These are phyloP conservation scores for Schizopygopsis pylzovi DNA, from an alignment of 2,797 vertebrate genomes.

Conservation along the genomic window DNA sequence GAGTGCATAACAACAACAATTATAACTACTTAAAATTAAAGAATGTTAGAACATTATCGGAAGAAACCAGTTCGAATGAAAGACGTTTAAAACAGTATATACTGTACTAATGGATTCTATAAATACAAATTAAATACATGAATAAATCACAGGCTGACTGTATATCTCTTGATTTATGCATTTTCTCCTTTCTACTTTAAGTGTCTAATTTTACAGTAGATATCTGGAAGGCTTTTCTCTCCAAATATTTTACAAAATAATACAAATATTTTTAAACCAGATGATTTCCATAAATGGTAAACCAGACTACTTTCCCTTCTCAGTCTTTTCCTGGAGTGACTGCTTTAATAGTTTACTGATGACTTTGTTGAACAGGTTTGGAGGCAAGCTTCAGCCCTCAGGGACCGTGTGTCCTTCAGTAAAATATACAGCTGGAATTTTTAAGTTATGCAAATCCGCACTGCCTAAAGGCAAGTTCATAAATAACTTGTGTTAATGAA, in stretches of 20 bases:
- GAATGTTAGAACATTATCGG: not conserved
- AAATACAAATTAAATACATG: not conserved
- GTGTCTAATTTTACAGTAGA: not conserved
- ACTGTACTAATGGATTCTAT: not conserved
- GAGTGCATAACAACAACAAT: not conserved
- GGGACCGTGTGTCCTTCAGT: not conserved
- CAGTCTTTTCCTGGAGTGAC: not conserved
- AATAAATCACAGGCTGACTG: not conserved
- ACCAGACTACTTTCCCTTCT: not conserved
- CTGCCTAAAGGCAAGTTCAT: not conserved
- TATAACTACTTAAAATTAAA: not conserved
- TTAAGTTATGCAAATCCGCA: not conserved
- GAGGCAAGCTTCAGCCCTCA: not conserved
- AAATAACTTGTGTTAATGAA: not conserved
- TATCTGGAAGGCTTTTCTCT: not conserved
- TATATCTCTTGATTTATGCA: no score
- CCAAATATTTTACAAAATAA: not conserved
- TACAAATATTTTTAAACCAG: not conserved
- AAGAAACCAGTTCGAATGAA: not conserved
- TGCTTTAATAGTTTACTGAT: not conserved
- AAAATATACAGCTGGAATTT: not conserved
- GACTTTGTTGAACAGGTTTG: conserved; percentile 17
- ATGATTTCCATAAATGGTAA: conserved; percentile 7
- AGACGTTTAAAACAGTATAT: not conserved
- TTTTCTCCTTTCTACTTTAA: not conserved